Conservation (phyloP, 2,888 invertebrate species). For the Epirrita christyi region DNA sequence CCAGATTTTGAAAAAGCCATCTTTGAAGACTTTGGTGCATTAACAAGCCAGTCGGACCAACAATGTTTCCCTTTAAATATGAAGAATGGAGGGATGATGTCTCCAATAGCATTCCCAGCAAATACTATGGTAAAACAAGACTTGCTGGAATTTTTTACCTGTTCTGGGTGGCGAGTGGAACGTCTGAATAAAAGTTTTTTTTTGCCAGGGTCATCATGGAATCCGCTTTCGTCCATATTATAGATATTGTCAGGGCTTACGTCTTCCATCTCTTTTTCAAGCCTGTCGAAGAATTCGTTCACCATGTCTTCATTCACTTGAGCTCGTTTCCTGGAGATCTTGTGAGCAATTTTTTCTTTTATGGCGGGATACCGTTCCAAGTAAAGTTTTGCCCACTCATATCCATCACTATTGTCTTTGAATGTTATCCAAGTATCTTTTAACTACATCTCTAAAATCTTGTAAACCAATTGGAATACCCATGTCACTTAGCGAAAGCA, state of each 20-base stretch:
- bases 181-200: slow-evolving; percentile 9
- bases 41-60: not conserved
- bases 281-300: slow-evolving; percentile 27
- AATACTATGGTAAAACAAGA: slow-evolving; percentile 25
- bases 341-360: slow-evolving; percentile 27
- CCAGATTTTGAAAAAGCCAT: slow-evolving; percentile 9
- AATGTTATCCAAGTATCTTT: slow-evolving; percentile 26
- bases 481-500: slow-evolving; percentile 28
- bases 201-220: slow-evolving; percentile 27
- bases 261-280: slow-evolving; percentile 24
- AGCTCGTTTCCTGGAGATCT: slow-evolving; percentile 25
- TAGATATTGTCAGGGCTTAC: slow-evolving; percentile 27
- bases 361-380: slow-evolving; percentile 27
- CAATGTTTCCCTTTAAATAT: slow-evolving; percentile 27
- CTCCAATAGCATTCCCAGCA: slow-evolving; percentile 30
- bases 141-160: slow-evolving; percentile 22
- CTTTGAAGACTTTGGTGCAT: not conserved
- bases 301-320: slow-evolving; percentile 30
- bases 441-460: slow-evolving; percentile 31
- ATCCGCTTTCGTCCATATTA: slow-evolving; percentile 29
- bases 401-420: slow-evolving; percentile 30
- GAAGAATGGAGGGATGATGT: slow-evolving; percentile 26
- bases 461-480: slow-evolving; percentile 24
- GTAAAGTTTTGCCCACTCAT: slow-evolving; percentile 26
- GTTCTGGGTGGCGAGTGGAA: slow-evolving; percentile 12